Evolutionary conservation across 2,888 invertebrate species (phyloP).

Genomic region (Drosophila limbata): DNA sequence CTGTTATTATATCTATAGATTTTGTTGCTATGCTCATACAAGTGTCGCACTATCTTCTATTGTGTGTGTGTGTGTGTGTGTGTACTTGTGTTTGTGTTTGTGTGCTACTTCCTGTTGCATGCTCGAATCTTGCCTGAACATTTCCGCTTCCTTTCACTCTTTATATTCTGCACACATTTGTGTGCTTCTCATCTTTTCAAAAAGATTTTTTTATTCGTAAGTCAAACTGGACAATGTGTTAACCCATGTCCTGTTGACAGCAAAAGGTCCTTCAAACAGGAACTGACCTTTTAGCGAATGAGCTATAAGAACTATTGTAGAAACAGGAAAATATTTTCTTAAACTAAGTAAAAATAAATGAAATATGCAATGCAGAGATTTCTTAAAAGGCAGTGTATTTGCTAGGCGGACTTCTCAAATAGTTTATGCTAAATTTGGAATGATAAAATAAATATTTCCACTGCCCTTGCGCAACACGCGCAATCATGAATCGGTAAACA

Average conservation of each 20-base stretch:
- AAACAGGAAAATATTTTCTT: neutral
- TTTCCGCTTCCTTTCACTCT: slow-evolving; percentile 75
- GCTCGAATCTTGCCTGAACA: slow-evolving; percentile 63
- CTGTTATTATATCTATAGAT: slow-evolving; percentile 66
- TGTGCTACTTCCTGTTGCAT: slow-evolving; percentile 63
- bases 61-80: slow-evolving; percentile 1
- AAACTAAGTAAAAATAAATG: neutral
- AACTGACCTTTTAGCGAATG: slow-evolving; percentile 11
- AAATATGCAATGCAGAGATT: too few relatives aligned
- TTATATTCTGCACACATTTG: slow-evolving; percentile 47
- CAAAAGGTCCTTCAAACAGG: slow-evolving; percentile 9
- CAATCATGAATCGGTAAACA: slow-evolving; percentile 6
- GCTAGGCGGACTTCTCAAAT: too few relatives aligned
- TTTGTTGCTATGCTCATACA: slow-evolving; percentile 64
- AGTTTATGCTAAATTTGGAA: neutral
- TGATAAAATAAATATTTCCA: neutral
- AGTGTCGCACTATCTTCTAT: slow-evolving; percentile 54
- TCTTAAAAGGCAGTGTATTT: too few relatives aligned
- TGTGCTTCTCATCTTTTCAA: slow-evolving; percentile 25
- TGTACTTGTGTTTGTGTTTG: slow-evolving; percentile 11
- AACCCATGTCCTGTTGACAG: slow-evolving; percentile 13
- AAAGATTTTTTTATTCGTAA: slow-evolving; percentile 13
- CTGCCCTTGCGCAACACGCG: neutral
- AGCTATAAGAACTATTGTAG: neutral
- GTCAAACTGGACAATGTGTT: slow-evolving; percentile 33